phyloP scores from a whole-genome alignment of 2,888 invertebrate genomes.

The Hyppa rectilinea region DNA sequence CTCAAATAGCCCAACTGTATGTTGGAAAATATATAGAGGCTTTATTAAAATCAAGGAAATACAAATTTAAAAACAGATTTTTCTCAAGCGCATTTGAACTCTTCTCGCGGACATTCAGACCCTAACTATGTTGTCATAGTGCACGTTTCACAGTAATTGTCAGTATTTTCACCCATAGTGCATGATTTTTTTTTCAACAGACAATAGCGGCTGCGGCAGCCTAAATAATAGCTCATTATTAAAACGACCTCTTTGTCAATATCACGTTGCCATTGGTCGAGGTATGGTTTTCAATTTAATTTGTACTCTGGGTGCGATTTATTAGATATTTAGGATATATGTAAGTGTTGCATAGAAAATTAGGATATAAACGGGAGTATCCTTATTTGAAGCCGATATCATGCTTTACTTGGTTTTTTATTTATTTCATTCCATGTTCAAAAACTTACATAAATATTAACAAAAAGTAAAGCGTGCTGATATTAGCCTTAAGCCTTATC shows the following conservation, averaged over 20 bases:
- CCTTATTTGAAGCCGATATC: no score
- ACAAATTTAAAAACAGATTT: not conserved
- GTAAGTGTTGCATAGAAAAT: not conserved
- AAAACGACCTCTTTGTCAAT: slow-evolving; percentile 59
- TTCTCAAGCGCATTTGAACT: not conserved
- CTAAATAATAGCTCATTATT: slow-evolving; percentile 53
- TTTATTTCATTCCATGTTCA: no score
- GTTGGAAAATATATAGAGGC: not conserved
- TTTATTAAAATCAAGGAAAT: not conserved
- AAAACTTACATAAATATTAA: no score
- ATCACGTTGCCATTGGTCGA: slow-evolving; percentile 13
- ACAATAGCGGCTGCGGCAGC: slow-evolving; percentile 2
- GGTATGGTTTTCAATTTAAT: not conserved
- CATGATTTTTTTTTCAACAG: slow-evolving; percentile 16
- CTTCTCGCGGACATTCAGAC: slow-evolving; percentile 37
- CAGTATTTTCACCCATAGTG: slow-evolving; percentile 31
- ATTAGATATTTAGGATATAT: not conserved
- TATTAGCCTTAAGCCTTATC: no score
- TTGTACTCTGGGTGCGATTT: not conserved
- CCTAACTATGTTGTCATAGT: slow-evolving; percentile 17
- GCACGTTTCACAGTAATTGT: slow-evolving; percentile 42
- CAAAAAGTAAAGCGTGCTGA: no score
- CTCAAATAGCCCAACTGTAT: no score
- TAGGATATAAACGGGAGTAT: no score
- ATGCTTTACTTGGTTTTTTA: no score